phyloP scores from a whole-genome alignment of 2,888 invertebrate species.

The Leptinotarsa rubiginosa region DNA sequence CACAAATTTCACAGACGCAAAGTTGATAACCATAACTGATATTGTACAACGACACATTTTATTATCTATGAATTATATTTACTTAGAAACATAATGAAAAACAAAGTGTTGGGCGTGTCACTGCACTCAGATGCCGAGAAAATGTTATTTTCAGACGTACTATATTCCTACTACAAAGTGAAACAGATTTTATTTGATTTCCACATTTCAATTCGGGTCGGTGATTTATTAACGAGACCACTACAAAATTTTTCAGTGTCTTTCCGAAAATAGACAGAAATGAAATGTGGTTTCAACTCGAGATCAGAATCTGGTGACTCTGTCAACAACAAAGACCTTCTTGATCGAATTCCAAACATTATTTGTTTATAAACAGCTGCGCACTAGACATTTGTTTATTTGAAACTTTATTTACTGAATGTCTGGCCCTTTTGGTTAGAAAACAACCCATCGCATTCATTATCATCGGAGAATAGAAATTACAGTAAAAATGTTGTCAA shows the following conservation, averaged over 20 bases:
- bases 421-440: not conserved
- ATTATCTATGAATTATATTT: constrained; percentile 1
- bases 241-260: constrained; percentile 1
- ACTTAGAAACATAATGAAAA: not conserved
- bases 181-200: constrained; percentile 9
- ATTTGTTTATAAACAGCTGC: constrained; percentile 7
- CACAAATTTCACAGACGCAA: not conserved
- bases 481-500: not conserved
- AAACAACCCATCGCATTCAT: not conserved
- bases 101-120: constrained; percentile 6
- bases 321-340: constrained; percentile 1
- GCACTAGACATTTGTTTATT: not conserved
- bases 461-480: not conserved
- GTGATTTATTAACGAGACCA: constrained; percentile 17
- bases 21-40: not conserved
- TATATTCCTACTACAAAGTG: constrained; percentile 4
- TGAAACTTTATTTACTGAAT: not conserved
- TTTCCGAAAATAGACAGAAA: constrained; percentile 9
- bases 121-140: not conserved
- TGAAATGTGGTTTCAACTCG: not conserved
- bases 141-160: constrained; percentile 16
- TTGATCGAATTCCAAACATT: not conserved
- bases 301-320: not conserved
- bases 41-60: not conserved
- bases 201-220: constrained; percentile 11